Percentiles rank a stretch among this genome's conserved stretches.
phyloP scores from a whole-genome alignment of 2,888 invertebrate species.

The Tenthredo mesomela region DNA sequence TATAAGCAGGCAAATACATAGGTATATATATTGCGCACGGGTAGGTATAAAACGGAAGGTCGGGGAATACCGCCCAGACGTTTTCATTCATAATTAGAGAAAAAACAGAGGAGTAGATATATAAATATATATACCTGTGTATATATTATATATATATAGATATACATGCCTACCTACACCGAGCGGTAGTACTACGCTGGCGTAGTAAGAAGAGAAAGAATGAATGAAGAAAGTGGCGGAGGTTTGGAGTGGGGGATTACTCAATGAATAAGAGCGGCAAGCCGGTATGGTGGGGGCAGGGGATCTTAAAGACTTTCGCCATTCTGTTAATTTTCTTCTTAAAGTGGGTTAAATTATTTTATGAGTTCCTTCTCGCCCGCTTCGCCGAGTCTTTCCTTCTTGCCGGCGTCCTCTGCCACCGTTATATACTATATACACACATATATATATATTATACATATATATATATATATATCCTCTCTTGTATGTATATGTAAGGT shows the following conservation, averaged over 20 bases:
- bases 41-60: constrained; percentile 51
- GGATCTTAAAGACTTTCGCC: constrained; percentile 76
- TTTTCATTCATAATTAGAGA: constrained; percentile 78
- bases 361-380: constrained; percentile 67
- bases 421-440: constrained; percentile 26
- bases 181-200: constrained; percentile 69
- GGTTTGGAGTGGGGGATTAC: constrained; percentile 63
- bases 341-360: constrained; percentile 77
- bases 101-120: constrained; percentile 70
- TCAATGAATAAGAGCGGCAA: constrained; percentile 75
- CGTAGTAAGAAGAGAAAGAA: constrained; percentile 78
- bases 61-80: constrained; percentile 61
- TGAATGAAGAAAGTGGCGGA: constrained; percentile 76
- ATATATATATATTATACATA: neutral
- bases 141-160: neutral
- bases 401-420: constrained; percentile 50
- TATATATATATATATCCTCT: neutral
- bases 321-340: constrained; percentile 76
- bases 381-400: constrained; percentile 49
- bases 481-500: neutral
- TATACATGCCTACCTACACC: constrained; percentile 17
- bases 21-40: neutral
- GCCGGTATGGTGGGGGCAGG: constrained; percentile 59
- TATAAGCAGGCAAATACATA: neutral
- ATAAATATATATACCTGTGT: constrained; percentile 26